phyloP scores from a whole-genome alignment of 1,140 invertebrate species.

The Eciton burchellii region DNA sequence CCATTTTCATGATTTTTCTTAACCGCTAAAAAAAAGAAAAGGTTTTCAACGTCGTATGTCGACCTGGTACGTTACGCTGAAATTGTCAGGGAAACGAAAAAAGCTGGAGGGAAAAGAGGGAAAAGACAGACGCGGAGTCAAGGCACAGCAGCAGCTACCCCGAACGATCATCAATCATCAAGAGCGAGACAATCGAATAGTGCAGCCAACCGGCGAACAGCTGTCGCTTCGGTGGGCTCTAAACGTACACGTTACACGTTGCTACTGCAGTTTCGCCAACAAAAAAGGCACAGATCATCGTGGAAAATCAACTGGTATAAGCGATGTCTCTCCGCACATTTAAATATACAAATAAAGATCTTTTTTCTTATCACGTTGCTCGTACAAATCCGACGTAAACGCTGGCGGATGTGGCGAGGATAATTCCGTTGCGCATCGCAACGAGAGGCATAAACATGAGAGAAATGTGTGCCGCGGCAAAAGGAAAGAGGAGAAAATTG shows the following conservation, averaged over 20 bases:
- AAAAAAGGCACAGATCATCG: conserved; percentile 17
- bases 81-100: conserved; percentile 73
- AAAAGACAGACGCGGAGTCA: conserved; percentile 73
- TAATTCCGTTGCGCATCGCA: not conserved
- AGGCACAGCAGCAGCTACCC: conserved; percentile 78
- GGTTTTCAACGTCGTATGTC: conserved; percentile 55
- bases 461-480: not conserved
- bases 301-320: conserved; percentile 42
- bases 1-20: conserved; percentile 56
- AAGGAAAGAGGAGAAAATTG: not conserved
- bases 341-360: conserved; percentile 6
- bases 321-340: not conserved
- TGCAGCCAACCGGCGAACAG: conserved; percentile 83
- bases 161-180: conserved; percentile 86
- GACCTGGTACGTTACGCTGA: conserved; percentile 61
- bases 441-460: not conserved
- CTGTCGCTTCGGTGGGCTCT: conserved; percentile 83
- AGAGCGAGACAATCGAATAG: conserved; percentile 85
- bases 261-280: conserved; percentile 68
- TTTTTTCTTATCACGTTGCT: not conserved
- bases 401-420: too few species aligned
- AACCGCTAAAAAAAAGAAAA: conserved; percentile 50
- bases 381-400: not conserved
- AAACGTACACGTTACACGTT: conserved; percentile 79
- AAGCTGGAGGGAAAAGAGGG: conserved; percentile 73